Evolutionary conservation across 2,113 vertebrate genomes (phyloP).

Genomic region (Bubalus kerabau): DNA sequence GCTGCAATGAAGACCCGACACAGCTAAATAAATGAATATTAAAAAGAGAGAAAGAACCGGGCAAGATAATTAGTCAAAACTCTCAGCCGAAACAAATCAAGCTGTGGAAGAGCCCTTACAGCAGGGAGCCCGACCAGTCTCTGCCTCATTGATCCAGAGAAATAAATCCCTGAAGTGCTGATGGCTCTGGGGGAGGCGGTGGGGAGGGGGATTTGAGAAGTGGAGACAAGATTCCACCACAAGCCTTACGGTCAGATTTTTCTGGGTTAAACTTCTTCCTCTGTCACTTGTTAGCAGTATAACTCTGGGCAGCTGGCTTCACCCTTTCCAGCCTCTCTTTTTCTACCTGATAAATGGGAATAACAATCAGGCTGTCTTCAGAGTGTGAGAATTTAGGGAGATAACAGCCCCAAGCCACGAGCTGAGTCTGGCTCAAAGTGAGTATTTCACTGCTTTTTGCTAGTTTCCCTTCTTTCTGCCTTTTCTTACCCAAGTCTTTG

Average conservation of each 20-base stretch:
- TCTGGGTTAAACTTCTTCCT: not conserved
- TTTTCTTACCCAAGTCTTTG: not conserved
- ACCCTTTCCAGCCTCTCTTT: not conserved
- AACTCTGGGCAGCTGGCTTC: not conserved
- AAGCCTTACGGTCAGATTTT: accelerated
- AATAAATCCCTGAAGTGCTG: accelerated
- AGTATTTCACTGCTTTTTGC: not conserved
- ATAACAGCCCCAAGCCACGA: too few relatives aligned
- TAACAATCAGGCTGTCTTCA: not conserved
- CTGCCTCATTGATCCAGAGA: not conserved
- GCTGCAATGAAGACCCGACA: not conserved
- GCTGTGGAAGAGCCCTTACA: accelerated
- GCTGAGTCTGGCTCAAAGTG: not conserved
- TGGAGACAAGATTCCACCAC: too few relatives aligned
- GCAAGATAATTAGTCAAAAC: not conserved
- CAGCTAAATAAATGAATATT: not conserved
- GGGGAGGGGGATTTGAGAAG: not conserved
- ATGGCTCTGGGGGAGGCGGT: accelerated
- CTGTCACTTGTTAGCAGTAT: accelerated
- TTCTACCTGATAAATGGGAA: not conserved
- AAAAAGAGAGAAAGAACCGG: not conserved
- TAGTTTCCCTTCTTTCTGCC: not conserved
- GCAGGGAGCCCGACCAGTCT: not conserved
- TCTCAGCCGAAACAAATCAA: not conserved
- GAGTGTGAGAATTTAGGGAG: not conserved